Evolutionary conservation across 30 jellyfish, hydroid and myxozoan genomes (phyloP), one percentile per base, ranked within the genome.

Genomic region (Turritopsis dohrnii): DNA sequence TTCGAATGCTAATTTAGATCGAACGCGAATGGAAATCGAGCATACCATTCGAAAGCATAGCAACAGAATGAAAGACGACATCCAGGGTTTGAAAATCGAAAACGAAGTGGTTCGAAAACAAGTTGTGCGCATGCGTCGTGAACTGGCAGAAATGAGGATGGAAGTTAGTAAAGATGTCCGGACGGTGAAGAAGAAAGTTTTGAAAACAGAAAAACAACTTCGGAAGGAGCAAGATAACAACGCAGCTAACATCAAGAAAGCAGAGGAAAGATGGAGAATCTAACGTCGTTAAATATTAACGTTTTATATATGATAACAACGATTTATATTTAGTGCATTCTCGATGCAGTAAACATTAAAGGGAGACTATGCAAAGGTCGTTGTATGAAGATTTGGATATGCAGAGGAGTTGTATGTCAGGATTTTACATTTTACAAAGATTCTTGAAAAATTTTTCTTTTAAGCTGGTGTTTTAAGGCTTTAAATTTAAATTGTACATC

Each of bases 51-150:
- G 71, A 28, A 77, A n/a, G 29, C 54, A 77, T 24, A 77, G 73
- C 28, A 60, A 77, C 71, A 30, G 72, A 77, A 77, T 77, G 30
- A 30, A 52, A 77, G 85, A 77, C 75, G 73, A 77, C 41, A 77
- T 77, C 52, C 72, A 77, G 24, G 72, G 71, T 25, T 60, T 77
- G 74, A 77, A 77, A 29, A 29, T 77, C 18, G 84, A 76, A 28
- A 76, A 76, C 71, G 85, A 77, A 52, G 53, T 60, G 23, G 85
- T 77, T 21, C 71, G 85, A 77, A 77, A 77, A 30, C 85, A 77
- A 77, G 85, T 77, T 26, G 71, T 77, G 75, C 85, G 85, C 0
- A 77, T 77, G 85, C 85, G 85, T 29, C 41, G 71, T 25, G 85
- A 77, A 25, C 41, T 77, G 24, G 85, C 72, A 0, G 72, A 77